Conservation (phyloP, 2,888 invertebrate species). For the Eupeodes luniger region DNA sequence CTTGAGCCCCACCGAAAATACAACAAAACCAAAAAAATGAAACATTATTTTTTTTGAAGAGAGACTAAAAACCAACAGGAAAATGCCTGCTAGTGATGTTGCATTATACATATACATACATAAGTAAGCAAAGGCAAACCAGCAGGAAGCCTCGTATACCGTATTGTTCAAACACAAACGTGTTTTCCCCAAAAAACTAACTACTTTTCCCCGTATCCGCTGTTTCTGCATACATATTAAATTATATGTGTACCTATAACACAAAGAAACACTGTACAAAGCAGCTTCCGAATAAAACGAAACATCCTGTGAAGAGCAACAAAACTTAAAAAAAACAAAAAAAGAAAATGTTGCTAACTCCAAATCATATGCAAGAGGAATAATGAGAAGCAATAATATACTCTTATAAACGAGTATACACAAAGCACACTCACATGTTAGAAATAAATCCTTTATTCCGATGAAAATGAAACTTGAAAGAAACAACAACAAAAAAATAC, state of each 20-base stretch:
- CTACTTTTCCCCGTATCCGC: conserved; percentile 17
- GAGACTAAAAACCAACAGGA: conserved; percentile 49
- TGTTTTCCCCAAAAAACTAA: conserved; percentile 49
- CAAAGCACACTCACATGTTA: neutral
- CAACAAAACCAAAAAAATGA: conserved; percentile 21
- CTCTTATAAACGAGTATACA: too few relatives aligned
- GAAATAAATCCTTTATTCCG: neutral
- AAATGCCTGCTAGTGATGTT: conserved; percentile 70
- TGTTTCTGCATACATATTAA: conserved; percentile 4
- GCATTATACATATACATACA: conserved; percentile 52
- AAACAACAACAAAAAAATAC: neutral
- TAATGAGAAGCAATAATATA: conserved; percentile 19
- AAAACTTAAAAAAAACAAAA: neutral
- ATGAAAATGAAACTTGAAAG: neutral
- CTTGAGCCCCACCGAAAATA: neutral
- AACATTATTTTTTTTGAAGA: neutral
- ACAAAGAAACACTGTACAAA: conserved; percentile 45
- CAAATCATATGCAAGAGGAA: conserved; percentile 1
- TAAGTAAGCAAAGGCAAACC: conserved; percentile 18
- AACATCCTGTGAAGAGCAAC: conserved; percentile 48
- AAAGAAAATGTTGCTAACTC: neutral
- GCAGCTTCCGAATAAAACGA: conserved; percentile 62
- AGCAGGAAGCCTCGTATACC: conserved; percentile 56
- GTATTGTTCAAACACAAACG: conserved; percentile 46
- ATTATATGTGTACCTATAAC: neutral